Evolutionary conservation across 2,113 vertebrate species (phyloP), one percentile per base, ranked within the genome.

Genomic region (Sinocyclocheilus rhinocerous): DNA sequence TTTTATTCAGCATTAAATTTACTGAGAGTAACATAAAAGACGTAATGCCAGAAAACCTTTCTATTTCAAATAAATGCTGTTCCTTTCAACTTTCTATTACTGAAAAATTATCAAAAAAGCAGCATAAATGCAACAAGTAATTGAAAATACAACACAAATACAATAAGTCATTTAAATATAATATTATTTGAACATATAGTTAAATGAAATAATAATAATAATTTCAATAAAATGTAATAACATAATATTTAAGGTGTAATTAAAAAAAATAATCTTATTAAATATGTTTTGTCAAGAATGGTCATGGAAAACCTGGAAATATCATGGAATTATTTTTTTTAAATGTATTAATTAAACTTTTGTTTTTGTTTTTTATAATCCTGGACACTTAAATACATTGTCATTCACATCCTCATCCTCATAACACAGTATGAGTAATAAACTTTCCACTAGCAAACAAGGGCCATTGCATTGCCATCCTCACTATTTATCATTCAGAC

Each of bases 401-500:
- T 65, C 13, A 65, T 67, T 13, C 63, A 33, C 26, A 29, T 67
- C 26, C 63, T 29, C 63, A 67, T 67, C 13, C 63, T 24, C n/a
- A 26, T 16, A 65, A 26, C 65, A 55, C 24, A 55, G 24, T 8
- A 22, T 83, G 67, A 52, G 52, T 52, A 48, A 45, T 26, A 7
- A 55, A 52, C 76, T 22, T 29, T 78, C 6, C 48, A 73, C 48
- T 24, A 73, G 26, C 33, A 80, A 63, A 52, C 24, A 50, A 2
- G n/a, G 33, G 1, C 45, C 42, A 18, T 57, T 73, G 63, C 10
- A 39, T 45, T 18, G 2, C 42, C 1, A 1, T 45, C 4, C 45
- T 24, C 39, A 52, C 33, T 26, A 50, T 81, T 33, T 29, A 65
- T 82, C 69, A 81, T 45, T 75, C 29, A 55, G 78, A 81, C 65